Evolutionary conservation across 2,797 vertebrate genomes (phyloP).

Genomic region (Trichosurus vulpecula): DNA sequence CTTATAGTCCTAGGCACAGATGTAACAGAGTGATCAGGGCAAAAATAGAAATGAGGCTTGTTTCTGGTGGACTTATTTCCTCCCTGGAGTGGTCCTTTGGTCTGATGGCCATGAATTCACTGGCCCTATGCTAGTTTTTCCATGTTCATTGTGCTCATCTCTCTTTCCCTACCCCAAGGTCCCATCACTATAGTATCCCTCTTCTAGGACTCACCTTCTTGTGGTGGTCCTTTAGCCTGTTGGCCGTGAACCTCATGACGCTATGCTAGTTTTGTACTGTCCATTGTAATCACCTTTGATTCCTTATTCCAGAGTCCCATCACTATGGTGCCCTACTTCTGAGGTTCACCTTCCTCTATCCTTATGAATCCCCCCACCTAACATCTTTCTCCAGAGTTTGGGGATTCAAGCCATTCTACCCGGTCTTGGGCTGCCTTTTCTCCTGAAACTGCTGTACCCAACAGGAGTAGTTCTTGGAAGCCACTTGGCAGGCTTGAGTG

Average conservation of each 20-base stretch:
- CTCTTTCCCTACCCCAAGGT: not conserved
- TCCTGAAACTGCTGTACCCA: not conserved
- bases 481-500: not conserved
- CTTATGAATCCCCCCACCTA: not conserved
- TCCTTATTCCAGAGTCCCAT: not conserved
- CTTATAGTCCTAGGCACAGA: not conserved
- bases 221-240: not conserved
- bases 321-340: not conserved
- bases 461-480: not conserved
- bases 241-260: not conserved
- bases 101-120: not conserved
- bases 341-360: not conserved
- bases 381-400: not conserved
- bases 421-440: not conserved
- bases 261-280: not conserved
- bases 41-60: too few species aligned
- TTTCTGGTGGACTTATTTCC: not conserved
- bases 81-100: not conserved
- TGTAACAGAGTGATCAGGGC: too few species aligned
- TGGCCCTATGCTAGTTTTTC: not conserved
- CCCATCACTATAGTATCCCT: not conserved
- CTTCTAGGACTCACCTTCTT: not conserved
- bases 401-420: not conserved
- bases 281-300: not conserved
- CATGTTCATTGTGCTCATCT: not conserved